Conservation (phyloP, 2,113 vertebrate species). For the Galeopterus variegatus region DNA sequence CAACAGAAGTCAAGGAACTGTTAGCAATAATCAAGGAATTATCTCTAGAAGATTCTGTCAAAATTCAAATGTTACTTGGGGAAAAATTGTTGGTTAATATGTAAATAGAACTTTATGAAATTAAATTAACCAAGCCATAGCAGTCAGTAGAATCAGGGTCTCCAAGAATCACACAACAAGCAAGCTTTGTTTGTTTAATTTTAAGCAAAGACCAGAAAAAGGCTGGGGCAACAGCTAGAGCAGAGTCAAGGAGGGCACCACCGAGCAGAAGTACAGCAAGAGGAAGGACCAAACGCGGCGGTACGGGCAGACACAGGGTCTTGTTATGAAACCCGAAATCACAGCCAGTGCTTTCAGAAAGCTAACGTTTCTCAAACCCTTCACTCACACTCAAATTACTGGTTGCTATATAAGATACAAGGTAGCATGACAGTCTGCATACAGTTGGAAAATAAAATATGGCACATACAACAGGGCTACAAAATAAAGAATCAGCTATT, state of each 20-base stretch:
- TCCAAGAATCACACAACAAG: background rate
- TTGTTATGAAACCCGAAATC: fast-evolving
- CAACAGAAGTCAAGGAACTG: background rate
- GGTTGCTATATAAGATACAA: background rate
- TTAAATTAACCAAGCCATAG: background rate
- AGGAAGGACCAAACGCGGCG: fast-evolving
- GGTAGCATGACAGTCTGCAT: background rate
- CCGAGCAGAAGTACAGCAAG: fast-evolving
- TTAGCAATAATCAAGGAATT: background rate
- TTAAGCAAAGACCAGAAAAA: background rate
- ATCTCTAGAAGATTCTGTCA: background rate
- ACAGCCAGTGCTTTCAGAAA: fast-evolving
- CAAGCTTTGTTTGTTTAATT: background rate
- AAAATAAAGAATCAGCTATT: background rate
- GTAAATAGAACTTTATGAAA: background rate
- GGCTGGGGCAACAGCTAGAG: background rate
- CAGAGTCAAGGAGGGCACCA: fast-evolving
- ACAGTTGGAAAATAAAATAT: background rate
- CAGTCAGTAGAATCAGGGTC: background rate
- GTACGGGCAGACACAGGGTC: fast-evolving
- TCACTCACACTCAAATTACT: background rate
- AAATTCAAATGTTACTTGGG: background rate
- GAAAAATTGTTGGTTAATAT: background rate
- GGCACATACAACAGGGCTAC: background rate
- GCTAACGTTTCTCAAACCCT: background rate